These are phyloP conservation scores for Cygnus buccinator DNA, from an alignment of 2,113 vertebrate species.

Conservation along the genomic window DNA sequence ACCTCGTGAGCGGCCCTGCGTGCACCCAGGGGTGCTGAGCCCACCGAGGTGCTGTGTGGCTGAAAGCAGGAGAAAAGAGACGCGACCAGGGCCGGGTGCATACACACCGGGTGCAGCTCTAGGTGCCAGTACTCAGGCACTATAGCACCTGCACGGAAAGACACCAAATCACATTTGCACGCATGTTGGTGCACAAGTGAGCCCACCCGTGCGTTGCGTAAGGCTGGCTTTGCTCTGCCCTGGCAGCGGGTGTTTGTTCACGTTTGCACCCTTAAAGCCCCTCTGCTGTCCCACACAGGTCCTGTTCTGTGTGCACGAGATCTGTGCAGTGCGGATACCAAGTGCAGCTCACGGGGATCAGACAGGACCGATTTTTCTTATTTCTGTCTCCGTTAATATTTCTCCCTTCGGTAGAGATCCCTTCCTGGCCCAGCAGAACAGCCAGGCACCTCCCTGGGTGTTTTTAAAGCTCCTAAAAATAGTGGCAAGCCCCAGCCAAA, in stretches of 20 bases:
- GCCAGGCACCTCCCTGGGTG: constrained; percentile 62
- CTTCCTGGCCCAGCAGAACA: constrained; percentile 39
- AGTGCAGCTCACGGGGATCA: not conserved
- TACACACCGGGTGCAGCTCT: not conserved
- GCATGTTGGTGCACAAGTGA: fast-evolving
- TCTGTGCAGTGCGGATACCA: too few relatives aligned
- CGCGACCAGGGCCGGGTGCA: not conserved
- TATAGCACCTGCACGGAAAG: not conserved
- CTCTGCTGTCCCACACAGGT: not conserved
- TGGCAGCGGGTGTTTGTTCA: fast-evolving
- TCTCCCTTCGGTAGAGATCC: constrained; percentile 31
- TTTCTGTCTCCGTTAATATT: constrained; percentile 37
- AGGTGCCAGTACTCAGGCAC: not conserved
- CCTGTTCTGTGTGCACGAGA: not conserved
- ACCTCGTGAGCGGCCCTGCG: not conserved
- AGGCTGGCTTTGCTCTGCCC: not conserved
- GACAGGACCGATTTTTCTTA: constrained; percentile 6
- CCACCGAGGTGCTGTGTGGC: fast-evolving
- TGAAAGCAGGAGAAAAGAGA: not conserved
- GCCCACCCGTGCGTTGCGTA: fast-evolving
- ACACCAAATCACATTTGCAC: not conserved
- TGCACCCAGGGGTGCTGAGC: not conserved
- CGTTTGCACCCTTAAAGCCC: not conserved
- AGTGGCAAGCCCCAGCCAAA: constrained; percentile 55
- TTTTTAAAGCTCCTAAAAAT: constrained; percentile 74